A percentile compares a stretch with the other conserved stretches of the same genome.
Conservation (phyloP, 30 jellyfish, hydroid and myxozoan species). For the Rhopilema esculentum region DNA sequence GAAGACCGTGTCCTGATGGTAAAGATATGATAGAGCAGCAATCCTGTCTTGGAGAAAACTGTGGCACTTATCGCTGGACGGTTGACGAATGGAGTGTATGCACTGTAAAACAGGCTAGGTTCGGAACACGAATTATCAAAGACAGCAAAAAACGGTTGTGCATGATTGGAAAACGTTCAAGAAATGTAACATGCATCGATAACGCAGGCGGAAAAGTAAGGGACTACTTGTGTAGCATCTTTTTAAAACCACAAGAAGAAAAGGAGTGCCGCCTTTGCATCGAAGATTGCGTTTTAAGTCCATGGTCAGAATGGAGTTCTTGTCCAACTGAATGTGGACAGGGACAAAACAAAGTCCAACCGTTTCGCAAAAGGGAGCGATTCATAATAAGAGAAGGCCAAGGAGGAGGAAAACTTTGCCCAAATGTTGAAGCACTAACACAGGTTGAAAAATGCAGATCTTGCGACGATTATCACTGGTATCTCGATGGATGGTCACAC, state of each 20-base stretch:
- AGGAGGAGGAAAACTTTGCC: constrained; percentile 62
- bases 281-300: constrained; percentile 53
- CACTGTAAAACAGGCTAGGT: constrained; percentile 6
- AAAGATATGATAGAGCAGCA: constrained; percentile 22
- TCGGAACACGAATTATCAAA: background rate
- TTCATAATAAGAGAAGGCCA: constrained; percentile 12
- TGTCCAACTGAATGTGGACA: constrained; percentile 53
- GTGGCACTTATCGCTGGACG: constrained; percentile 71
- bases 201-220: constrained; percentile 31
- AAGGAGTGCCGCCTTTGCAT: constrained; percentile 65
- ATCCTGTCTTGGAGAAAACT: constrained; percentile 60
- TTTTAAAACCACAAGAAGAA: constrained; percentile 47
- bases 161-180: constrained; percentile 14
- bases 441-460: constrained; percentile 34
- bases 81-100: constrained; percentile 50
- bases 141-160: constrained; percentile 14
- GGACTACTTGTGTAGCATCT: constrained; percentile 49
- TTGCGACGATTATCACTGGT: constrained; percentile 51
- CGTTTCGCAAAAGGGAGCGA: constrained; percentile 41
- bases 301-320: constrained; percentile 74
- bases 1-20: constrained; percentile 62
- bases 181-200: constrained; percentile 46
- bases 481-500: constrained; percentile 33
- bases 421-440: background rate
- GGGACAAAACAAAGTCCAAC: background rate